These are phyloP conservation scores for Drosophila navojoa DNA, from an alignment of 1,140 invertebrate genomes.

Conservation along the genomic window DNA sequence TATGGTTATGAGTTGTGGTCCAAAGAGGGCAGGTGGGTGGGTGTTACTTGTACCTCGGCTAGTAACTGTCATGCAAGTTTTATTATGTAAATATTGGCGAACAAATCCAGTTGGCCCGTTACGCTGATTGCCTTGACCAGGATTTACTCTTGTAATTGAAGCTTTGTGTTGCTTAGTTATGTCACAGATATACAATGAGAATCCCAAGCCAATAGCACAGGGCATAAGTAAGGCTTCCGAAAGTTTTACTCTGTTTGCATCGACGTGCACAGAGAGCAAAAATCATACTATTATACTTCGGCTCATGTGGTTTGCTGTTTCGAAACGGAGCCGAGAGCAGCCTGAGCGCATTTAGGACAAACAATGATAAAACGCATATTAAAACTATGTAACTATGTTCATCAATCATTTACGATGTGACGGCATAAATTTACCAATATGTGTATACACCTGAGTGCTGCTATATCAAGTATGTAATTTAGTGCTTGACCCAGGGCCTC, in stretches of 20 bases:
- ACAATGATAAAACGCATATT: slow-evolving; percentile 4
- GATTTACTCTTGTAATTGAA: slow-evolving; percentile 48
- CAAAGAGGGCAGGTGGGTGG: not conserved
- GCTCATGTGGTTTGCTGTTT: too few relatives aligned
- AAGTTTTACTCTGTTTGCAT: not conserved
- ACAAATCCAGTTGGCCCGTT: slow-evolving; percentile 58
- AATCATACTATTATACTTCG: too few relatives aligned
- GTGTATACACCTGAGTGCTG: not conserved
- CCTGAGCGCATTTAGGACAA: not conserved
- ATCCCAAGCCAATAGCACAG: not conserved
- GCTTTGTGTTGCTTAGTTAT: not conserved
- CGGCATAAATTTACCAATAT: slow-evolving; percentile 4
- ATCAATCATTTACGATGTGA: slow-evolving; percentile 16
- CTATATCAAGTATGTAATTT: slow-evolving; percentile 1
- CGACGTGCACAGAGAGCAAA: too few relatives aligned
- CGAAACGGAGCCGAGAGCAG: too few relatives aligned
- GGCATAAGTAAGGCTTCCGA: not conserved
- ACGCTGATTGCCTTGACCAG: slow-evolving; percentile 50
- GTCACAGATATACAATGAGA: not conserved
- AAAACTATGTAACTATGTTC: not conserved
- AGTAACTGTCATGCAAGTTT: slow-evolving; percentile 70
- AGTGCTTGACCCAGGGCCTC: not conserved
- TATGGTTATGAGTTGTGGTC: not conserved
- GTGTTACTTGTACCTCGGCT: not conserved
- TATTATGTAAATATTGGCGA: slow-evolving; percentile 79